A percentile compares a stretch with the other conserved stretches of the same genome.
Conservation (phyloP, 2,797 vertebrate genomes). For the Poeciliopsis infans region DNA sequence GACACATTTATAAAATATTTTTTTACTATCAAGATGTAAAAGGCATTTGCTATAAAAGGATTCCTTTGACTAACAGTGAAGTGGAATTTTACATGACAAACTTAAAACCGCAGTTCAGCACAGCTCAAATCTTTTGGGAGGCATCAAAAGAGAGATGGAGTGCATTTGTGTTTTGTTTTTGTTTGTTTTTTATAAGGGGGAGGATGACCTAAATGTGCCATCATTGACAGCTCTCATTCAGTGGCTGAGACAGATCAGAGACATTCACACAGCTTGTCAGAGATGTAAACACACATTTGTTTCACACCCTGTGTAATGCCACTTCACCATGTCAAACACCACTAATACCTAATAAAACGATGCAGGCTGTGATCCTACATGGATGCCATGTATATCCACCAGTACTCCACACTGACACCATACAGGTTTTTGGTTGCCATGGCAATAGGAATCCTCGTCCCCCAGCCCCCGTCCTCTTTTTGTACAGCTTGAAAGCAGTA, state of each 20-base stretch:
- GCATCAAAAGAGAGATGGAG: constrained; percentile 16
- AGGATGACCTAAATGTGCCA: constrained; percentile 64
- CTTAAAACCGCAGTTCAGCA: constrained; percentile 11
- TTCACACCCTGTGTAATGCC: constrained; percentile 10
- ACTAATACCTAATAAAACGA: constrained; percentile 8
- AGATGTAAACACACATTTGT: constrained; percentile 7
- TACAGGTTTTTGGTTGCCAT: constrained; percentile 65
- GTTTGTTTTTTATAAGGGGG: constrained; percentile 40
- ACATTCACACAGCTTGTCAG: constrained; percentile 9
- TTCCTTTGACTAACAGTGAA: constrained; percentile 8
- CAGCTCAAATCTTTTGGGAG: constrained; percentile 15
- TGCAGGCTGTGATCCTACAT: constrained; percentile 6
- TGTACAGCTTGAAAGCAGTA: constrained; percentile 43
- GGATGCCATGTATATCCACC: constrained; percentile 11
- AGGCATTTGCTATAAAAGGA: background rate
- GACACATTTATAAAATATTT: background rate
- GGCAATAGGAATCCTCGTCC: constrained; percentile 46
- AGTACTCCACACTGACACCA: constrained; percentile 29
- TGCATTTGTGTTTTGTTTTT: background rate
- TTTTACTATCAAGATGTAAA: background rate
- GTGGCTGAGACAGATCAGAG: constrained; percentile 36
- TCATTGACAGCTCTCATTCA: constrained; percentile 49
- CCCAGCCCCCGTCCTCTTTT: constrained; percentile 15
- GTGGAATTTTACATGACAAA: background rate
- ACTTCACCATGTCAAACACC: constrained; percentile 22